Evolutionary conservation across 1,140 invertebrate genomes (phyloP), one percentile per base, ranked within the genome.

Genomic region (Cherax destructor): DNA sequence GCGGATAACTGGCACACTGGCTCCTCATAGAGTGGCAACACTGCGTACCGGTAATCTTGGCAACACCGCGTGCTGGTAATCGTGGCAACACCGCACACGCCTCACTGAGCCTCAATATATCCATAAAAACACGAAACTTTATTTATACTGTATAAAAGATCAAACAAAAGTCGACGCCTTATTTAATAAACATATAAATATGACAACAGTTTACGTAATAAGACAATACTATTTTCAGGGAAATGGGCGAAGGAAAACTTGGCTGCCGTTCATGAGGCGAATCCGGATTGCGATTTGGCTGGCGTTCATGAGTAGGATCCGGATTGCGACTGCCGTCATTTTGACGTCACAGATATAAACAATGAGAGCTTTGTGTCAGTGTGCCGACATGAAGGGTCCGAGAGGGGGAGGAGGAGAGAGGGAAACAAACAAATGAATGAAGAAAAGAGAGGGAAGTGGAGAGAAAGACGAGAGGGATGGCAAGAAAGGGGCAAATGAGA

Each of bases 321-420:
- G 61, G 13, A 65, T 65, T 65, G 61, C 61, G 76, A 41, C 76
- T 49, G 47, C 30, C 47, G 47, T 77, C 76, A 77, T 77, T 49
- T 77, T 77, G 61, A 65, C 61, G 61, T 65, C 61, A 65, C 61
- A 65, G 61, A 65, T 65, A 65, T 65, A 65, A 65, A 65, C 61
- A 65, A 65, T 65, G 61, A 65, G 61, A 16, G 16, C 61, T 65
- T 49, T 77, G 47, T 49, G 76, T 49, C 30, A 77, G 13, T 41
- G n/a, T 41, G 5, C 47, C 47, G 24, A 24, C 47, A 10, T 77
- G 10, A 77, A 77, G 47, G 21, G 21, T 6, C 6, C 30, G 76
- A 65, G 5, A 16, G 21, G 61, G 52, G 52, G 52, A 56, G 30
- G 52, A 56, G 21, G 61, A 65, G 61, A 65, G 4, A 65, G 61